A percentile compares a stretch with the other conserved stretches of the same genome.
Evolutionary conservation across 64 coral and sea anemone species (phyloP).

Genomic region (Porites lutea): DNA sequence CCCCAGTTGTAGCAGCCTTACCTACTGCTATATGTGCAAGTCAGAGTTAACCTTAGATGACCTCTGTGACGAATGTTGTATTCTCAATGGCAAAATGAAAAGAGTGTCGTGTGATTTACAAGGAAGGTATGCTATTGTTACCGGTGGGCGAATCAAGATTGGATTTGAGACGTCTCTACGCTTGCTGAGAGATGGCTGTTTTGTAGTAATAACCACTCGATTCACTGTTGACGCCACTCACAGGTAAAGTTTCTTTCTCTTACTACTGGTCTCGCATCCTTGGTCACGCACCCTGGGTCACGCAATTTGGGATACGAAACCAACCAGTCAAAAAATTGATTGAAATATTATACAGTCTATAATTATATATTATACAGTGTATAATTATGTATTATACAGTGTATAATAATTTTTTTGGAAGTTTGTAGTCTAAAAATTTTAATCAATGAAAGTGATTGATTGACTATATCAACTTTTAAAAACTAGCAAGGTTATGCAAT

Average conservation of each 20-base stretch:
- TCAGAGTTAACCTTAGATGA: not conserved
- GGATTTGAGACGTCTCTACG: slow-evolving; percentile 16
- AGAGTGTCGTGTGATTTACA: slow-evolving; percentile 7
- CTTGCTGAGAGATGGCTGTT: slow-evolving; percentile 25
- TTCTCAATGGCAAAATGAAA: slow-evolving; percentile 21
- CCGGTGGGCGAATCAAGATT: slow-evolving; percentile 40
- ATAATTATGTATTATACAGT: too few species aligned
- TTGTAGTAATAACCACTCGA: slow-evolving; percentile 14
- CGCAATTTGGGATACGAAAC: too few species aligned
- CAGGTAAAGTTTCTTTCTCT: not conserved
- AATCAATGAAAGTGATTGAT: too few species aligned
- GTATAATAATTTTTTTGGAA: too few species aligned
- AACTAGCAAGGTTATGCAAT: too few species aligned
- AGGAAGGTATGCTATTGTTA: slow-evolving; percentile 39
- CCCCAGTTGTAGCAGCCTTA: not conserved
- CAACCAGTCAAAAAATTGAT: too few species aligned
- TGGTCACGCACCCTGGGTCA: too few species aligned
- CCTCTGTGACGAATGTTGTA: not conserved
- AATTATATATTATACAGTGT: too few species aligned
- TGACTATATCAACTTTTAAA: too few species aligned
- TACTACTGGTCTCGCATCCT: too few species aligned
- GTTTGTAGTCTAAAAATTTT: too few species aligned
- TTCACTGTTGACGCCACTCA: slow-evolving; percentile 13
- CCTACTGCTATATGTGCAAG: slow-evolving; percentile 29
- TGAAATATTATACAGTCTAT: too few species aligned